phyloP scores from a whole-genome alignment of 2,113 vertebrate genomes.

The Campylomormyrus tamandua region DNA sequence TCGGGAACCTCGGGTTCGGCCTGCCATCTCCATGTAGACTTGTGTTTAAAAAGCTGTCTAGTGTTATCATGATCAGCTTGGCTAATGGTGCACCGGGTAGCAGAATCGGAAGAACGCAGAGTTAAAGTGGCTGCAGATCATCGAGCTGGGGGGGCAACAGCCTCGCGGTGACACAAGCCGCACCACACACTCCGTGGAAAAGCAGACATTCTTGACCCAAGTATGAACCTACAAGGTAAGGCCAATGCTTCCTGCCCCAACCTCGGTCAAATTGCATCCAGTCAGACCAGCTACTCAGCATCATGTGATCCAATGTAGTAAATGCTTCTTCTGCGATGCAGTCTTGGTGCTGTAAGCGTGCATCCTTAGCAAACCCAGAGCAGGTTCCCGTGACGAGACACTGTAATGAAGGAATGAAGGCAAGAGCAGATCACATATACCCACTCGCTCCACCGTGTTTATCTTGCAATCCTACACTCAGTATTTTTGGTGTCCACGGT shows the following conservation, averaged over 20 bases:
- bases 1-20: neutral
- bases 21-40: neutral
- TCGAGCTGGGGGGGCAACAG: neutral
- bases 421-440: slow-evolving; percentile 26
- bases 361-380: slow-evolving; percentile 11
- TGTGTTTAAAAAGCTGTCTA: neutral
- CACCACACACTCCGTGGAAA: neutral
- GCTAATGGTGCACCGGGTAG: neutral
- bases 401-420: slow-evolving; percentile 1
- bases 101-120: neutral
- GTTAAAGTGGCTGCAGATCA: neutral
- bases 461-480: slow-evolving; percentile 40
- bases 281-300: slow-evolving; percentile 17
- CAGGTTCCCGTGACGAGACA: slow-evolving; percentile 16
- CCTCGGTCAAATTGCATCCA: neutral
- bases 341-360: neutral
- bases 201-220: slow-evolving; percentile 20
- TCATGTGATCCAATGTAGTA: slow-evolving; percentile 29
- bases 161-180: neutral
- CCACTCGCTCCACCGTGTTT: slow-evolving; percentile 22
- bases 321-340: slow-evolving; percentile 19
- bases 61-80: neutral
- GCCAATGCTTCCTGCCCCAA: neutral
- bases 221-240: slow-evolving; percentile 13
- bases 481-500: slow-evolving; percentile 19